Conservation (phyloP, 35 echinoderm and acorn worm genomes). For the Heliocidaris erythrogramma region DNA sequence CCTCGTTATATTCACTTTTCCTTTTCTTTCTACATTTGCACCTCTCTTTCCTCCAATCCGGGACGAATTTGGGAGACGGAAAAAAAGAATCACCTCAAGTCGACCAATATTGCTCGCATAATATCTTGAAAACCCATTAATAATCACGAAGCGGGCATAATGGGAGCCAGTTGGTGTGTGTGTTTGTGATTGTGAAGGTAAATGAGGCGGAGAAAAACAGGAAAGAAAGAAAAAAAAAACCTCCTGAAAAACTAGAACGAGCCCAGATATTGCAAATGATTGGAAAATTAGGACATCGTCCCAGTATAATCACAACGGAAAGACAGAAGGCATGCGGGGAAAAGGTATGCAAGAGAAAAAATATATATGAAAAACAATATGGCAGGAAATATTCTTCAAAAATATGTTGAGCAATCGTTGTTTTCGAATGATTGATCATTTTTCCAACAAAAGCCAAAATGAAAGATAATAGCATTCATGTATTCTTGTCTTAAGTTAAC, state of each 20-base stretch:
- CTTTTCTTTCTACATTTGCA: neutral
- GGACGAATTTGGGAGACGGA: neutral
- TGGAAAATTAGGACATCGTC: neutral
- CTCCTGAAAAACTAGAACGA: neutral
- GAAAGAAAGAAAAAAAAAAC: neutral
- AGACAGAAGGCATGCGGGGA: neutral
- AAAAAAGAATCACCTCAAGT: neutral
- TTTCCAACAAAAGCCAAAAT: neutral
- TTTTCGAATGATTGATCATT: neutral
- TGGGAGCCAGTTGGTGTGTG: neutral
- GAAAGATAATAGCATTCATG: too few relatives aligned
- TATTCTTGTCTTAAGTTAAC: too few relatives aligned
- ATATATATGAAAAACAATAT: neutral
- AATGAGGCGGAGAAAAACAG: neutral
- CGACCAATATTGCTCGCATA: slow-evolving; percentile 5
- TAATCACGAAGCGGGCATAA: neutral
- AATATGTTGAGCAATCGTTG: neutral
- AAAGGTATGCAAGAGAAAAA: neutral
- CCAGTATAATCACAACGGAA: neutral
- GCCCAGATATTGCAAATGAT: neutral
- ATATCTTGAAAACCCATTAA: slow-evolving; percentile 18
- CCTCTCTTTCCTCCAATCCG: neutral
- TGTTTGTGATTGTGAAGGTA: slow-evolving; percentile 17
- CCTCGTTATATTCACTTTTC: neutral
- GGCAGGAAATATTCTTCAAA: neutral